phyloP scores from a whole-genome alignment of 1,140 invertebrate species.

The Octopus sinensis region DNA sequence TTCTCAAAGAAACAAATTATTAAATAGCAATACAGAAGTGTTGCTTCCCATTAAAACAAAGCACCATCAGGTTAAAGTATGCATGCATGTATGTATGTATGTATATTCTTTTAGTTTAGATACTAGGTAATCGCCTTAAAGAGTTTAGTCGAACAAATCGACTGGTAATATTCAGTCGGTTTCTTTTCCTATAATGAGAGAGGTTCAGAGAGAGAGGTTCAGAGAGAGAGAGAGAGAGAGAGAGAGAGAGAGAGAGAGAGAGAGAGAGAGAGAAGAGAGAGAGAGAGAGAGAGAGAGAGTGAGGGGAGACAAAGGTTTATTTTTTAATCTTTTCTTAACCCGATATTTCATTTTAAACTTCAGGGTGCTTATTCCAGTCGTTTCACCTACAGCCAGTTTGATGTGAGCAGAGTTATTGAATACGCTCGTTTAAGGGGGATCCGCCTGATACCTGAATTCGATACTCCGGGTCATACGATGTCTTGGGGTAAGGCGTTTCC shows the following conservation, averaged over 20 bases:
- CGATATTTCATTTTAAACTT: background rate
- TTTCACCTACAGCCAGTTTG: slow-evolving; percentile 69
- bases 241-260: background rate
- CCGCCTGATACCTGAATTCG: slow-evolving; percentile 84
- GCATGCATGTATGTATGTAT: too few relatives aligned
- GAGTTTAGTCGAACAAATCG: too few relatives aligned
- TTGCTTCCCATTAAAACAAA: too few relatives aligned
- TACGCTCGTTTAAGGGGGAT: slow-evolving; percentile 79
- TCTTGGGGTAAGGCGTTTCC: slow-evolving; percentile 76
- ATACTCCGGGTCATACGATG: slow-evolving; percentile 81
- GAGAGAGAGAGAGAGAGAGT: background rate
- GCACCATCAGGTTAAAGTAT: too few relatives aligned
- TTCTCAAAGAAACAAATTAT: too few relatives aligned
- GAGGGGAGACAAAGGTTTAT: background rate
- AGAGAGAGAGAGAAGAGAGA: background rate
- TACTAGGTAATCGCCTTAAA: too few relatives aligned
- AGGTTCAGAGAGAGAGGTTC: slow-evolving; percentile 11
- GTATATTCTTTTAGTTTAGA: too few relatives aligned
- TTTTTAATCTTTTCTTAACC: slow-evolving; percentile 8
- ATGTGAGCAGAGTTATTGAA: slow-evolving; percentile 70
- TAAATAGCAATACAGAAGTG: too few relatives aligned
- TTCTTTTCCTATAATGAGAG: background rate
- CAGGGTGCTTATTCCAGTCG: slow-evolving; percentile 48
- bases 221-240: background rate
- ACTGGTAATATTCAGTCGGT: too few relatives aligned